Conservation (phyloP, 2,797 vertebrate species). For the Gastrophryne carolinensis region DNA sequence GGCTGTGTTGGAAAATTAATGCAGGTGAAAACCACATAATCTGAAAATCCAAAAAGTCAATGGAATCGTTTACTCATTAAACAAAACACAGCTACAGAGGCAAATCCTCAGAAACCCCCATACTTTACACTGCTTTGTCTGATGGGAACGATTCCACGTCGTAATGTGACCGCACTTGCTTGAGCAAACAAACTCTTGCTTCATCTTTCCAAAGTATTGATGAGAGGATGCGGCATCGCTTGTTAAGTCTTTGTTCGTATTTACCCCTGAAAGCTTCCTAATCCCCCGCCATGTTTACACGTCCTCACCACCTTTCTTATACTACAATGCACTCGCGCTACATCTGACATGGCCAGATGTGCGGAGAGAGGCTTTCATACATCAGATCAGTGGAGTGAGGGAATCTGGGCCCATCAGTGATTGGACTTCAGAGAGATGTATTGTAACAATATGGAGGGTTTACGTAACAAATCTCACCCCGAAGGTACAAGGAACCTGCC, state of each 20-base stretch:
- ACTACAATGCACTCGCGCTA: too few relatives aligned
- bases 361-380: neutral
- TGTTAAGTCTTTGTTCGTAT: neutral
- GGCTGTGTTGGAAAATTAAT: too few relatives aligned
- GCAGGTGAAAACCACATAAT: too few relatives aligned
- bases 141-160: neutral
- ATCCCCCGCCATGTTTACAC: neutral
- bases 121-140: neutral
- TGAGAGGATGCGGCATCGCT: neutral
- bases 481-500: too few relatives aligned
- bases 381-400: neutral
- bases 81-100: too few relatives aligned
- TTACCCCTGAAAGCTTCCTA: neutral
- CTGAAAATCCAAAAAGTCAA: too few relatives aligned
- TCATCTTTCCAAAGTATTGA: neutral
- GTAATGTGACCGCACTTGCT: neutral
- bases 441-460: neutral
- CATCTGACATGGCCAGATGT: too few relatives aligned
- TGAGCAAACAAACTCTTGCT: neutral
- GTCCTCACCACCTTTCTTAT: neutral
- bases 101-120: neutral
- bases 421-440: neutral
- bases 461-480: too few relatives aligned
- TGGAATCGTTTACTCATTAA: too few relatives aligned
- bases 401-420: neutral